A percentile compares a stretch with the other conserved stretches of the same genome.
Evolutionary conservation across 2,888 invertebrate species (phyloP).

Genomic region (Sceliomorpha sp.): DNA sequence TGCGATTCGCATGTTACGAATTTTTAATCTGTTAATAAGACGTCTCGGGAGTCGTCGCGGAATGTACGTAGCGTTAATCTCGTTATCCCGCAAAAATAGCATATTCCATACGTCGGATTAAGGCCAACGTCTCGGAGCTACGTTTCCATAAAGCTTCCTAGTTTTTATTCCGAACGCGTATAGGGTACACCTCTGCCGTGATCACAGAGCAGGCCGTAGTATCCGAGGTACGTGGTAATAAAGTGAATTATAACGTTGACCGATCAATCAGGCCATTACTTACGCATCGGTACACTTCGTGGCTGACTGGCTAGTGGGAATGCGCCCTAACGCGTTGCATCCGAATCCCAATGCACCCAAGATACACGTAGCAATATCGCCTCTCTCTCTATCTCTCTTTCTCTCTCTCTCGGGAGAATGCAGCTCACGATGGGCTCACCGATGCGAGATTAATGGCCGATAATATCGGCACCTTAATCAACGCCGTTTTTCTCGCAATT

Average conservation of each 20-base stretch:
- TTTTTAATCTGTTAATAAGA: too few species aligned
- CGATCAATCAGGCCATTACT: slow-evolving; percentile 69
- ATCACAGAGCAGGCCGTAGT: background rate
- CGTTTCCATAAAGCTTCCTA: slow-evolving; percentile 21
- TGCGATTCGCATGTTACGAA: too few species aligned
- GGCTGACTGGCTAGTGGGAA: slow-evolving; percentile 69
- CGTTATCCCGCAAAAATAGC: too few species aligned
- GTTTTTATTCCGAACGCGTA: slow-evolving; percentile 28
- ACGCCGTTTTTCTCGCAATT: slow-evolving; percentile 34
- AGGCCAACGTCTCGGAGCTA: slow-evolving; percentile 12
- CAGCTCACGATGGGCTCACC: slow-evolving; percentile 60
- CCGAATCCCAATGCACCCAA: slow-evolving; percentile 62
- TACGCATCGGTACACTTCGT: slow-evolving; percentile 66
- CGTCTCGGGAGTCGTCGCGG: too few species aligned
- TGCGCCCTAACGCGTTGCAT: slow-evolving; percentile 67
- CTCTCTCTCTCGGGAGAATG: too few species aligned
- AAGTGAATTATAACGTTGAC: slow-evolving; percentile 68
- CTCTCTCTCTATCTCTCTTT: too few species aligned
- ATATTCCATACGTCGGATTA: too few species aligned
- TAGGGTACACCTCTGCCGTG: too few species aligned
- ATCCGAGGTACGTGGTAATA: slow-evolving; percentile 46
- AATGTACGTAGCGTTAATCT: too few species aligned
- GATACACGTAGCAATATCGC: slow-evolving; percentile 60
- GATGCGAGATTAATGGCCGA: slow-evolving; percentile 64
- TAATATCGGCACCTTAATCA: slow-evolving; percentile 64